Evolutionary conservation across 2,797 vertebrate species (phyloP), one percentile per base, ranked within the genome.

Genomic region (Sardinella longiceps): DNA sequence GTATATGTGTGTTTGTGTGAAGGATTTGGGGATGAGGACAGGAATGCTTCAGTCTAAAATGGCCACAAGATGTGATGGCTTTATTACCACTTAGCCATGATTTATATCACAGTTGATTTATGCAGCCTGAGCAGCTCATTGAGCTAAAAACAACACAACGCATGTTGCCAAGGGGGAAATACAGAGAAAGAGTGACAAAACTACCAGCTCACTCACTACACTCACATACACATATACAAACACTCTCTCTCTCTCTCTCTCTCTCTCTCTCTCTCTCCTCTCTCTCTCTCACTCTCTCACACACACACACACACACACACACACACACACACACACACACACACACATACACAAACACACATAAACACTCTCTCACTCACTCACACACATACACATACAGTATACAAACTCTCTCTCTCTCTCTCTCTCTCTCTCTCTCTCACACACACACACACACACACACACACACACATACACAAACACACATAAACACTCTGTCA

Each of bases 1-100:
- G 66, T 39, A 28, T 50, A 23, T 58, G 66, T 80, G 43, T 74
- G 46, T 84, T 25, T 53, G 45, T 81, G 80, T 74, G 82, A 66
- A 18, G 63, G 10, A 33, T 80, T 50, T 66, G 14, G 10, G 83
- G 23, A 25, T 80, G 56, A 83, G 39, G 28, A 20, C 18, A 37
- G 30, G 63, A 28, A 33, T 45, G n/a, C 1, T 77, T 51, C 18
- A 18, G 50, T 23, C 12, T 2, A 50, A 33, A 77, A 84, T n/a
- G n/a, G 37, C 15, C 70, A 23, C 70, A 43, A 39, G 70, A 43
- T 43, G 70, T 77, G 70, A 77, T 33, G 33, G 70, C 18, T 77
- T 77, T 39, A 77, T 77, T 43, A 77, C 33, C 70, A 77, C 33
- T 77, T 77, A 77, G 18, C 14, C 33, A 39, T 77, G 70, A 77